Base-by-base conservation (phyloP, 2,888 invertebrate genomes). In the Saturnia pavonia region DNA sequence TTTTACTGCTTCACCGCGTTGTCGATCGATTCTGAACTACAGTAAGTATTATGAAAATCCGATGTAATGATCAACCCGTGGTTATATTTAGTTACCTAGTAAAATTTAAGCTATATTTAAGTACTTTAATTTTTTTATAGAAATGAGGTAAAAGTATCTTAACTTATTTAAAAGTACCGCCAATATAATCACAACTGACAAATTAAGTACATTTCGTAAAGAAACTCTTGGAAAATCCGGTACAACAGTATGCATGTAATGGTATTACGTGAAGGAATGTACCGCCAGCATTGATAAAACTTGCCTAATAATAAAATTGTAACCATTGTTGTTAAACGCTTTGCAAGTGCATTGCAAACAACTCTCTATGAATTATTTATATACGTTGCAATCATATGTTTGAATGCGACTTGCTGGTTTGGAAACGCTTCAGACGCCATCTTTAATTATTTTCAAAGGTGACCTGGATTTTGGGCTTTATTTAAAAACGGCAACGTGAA, bases 181-280 rank as follows among this genome's bases (percentile, higher is more conserved):
- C 1, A 43, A 34, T 34, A 34, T 34, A 34, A 34, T 34, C 19
- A 3, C 14, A 60, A 27, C 14, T 19, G 27, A 27, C 14, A 60
- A 27, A 11, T n/a, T n/a, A 57, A 57, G 1, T 25, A 60, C 25
- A 60, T 60, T 60, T 25, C 19, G 57, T 27, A 60, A 60, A 60
- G 54, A 54, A 67, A 54, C 54, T 66, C 54, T 54, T 25, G 25
- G 67, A 67, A 57, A 67, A 42, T 25, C 16, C 51, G 16, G 66
- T 22, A 67, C 40, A 66, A 66, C 19, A 67, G 43, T 69, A 60
- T 27, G 43, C 54, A 1, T 65, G 65, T 40, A 27, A 19, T 19
- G 19, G 27, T 60, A 19, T 60, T 67, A 70, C 70, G 70, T 70
- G 70, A 54, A 66, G 70, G 70, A 70, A 70, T 70, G 70, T 54